phyloP scores from a whole-genome alignment of 2,797 vertebrate genomes.

The Enteromius unitaeniatus region DNA sequence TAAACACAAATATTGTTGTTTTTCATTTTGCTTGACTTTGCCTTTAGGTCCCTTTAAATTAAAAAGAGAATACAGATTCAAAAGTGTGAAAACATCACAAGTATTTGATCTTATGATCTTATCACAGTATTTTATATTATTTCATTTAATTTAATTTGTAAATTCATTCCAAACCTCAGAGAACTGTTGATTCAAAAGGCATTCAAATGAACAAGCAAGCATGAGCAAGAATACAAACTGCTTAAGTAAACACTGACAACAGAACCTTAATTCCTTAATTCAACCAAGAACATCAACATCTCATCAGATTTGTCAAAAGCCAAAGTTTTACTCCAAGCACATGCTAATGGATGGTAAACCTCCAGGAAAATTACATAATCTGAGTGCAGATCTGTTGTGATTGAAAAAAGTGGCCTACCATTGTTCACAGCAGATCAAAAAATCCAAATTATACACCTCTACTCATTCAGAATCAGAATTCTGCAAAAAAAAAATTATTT shows the following conservation, averaged over 20 bases:
- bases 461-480: not conserved
- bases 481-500: not conserved
- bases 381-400: not conserved
- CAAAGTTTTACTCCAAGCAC: not conserved
- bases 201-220: not conserved
- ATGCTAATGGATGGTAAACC: not conserved
- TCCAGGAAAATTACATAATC: not conserved
- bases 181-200: not conserved
- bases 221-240: not conserved
- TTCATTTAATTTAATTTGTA: not conserved
- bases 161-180: not conserved
- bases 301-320: not conserved
- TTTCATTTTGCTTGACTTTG: too few relatives aligned
- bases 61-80: not conserved
- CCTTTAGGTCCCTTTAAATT: too few relatives aligned
- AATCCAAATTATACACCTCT: not conserved
- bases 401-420: not conserved
- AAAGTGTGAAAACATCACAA: not conserved
- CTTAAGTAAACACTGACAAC: not conserved
- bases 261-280: not conserved
- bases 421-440: not conserved
- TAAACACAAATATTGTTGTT: too few relatives aligned
- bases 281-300: not conserved
- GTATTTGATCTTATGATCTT: too few relatives aligned
- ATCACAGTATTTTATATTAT: not conserved